Evolutionary conservation across 2,888 invertebrate species (phyloP).

Genomic region (Apeira syringaria): DNA sequence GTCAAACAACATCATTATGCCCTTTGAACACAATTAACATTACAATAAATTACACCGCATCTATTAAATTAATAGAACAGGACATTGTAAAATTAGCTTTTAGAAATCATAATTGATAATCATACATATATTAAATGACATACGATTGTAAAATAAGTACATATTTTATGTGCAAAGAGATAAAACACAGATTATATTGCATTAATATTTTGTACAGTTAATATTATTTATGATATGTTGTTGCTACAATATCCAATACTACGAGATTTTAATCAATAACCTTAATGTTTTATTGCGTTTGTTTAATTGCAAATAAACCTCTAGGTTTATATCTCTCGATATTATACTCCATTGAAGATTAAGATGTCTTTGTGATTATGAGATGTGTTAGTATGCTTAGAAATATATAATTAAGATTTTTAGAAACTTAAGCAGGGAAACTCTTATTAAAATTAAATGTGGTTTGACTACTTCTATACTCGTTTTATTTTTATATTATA

Average conservation of each 20-base stretch:
- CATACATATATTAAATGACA: constrained; percentile 16
- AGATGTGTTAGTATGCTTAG: too few relatives aligned
- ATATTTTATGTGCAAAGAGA: constrained; percentile 5
- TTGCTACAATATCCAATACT: neutral
- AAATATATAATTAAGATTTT: too few relatives aligned
- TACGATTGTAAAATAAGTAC: constrained; percentile 10
- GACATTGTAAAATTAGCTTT: constrained; percentile 29
- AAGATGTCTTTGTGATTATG: too few relatives aligned
- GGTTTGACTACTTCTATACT: too few relatives aligned
- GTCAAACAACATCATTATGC: constrained; percentile 43
- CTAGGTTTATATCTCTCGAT: too few relatives aligned
- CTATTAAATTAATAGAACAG: constrained; percentile 52
- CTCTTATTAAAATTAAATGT: too few relatives aligned
- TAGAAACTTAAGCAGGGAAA: too few relatives aligned
- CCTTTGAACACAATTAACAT: constrained; percentile 54
- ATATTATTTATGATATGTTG: constrained; percentile 9
- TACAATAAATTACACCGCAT: constrained; percentile 56
- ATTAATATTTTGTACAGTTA: constrained; percentile 2
- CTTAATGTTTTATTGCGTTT: constrained; percentile 1
- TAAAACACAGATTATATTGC: constrained; percentile 16
- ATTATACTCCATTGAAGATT: too few relatives aligned
- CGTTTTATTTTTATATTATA: too few relatives aligned
- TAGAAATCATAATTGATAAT: constrained; percentile 28
- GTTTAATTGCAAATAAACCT: neutral
- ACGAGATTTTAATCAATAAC: constrained; percentile 1